Evolutionary conservation across 2,888 invertebrate genomes (phyloP).

Genomic region (Crepidodera aurea): DNA sequence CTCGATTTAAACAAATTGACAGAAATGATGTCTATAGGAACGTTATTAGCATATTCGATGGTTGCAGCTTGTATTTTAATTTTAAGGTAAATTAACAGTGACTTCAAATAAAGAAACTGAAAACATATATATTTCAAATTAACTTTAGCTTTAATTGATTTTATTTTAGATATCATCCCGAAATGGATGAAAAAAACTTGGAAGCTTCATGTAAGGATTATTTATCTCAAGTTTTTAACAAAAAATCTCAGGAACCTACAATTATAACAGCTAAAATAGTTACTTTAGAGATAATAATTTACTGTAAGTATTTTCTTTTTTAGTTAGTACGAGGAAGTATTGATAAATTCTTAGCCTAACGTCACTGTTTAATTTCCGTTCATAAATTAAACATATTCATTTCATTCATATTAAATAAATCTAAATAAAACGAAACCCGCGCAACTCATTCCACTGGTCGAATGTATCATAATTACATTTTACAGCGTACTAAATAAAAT

Average conservation of each 20-base stretch:
- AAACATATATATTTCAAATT: background rate
- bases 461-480: too few species aligned
- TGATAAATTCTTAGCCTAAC: too few species aligned
- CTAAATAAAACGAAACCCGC: too few species aligned
- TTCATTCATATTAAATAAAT: background rate
- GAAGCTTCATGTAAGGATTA: slow-evolving; percentile 50
- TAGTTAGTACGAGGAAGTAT: too few species aligned
- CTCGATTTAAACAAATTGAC: slow-evolving; percentile 85
- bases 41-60: slow-evolving; percentile 86
- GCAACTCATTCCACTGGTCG: too few species aligned
- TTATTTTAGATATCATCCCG: slow-evolving; percentile 58
- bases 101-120: too few species aligned
- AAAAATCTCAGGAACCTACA: slow-evolving; percentile 59
- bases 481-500: too few species aligned
- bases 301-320: slow-evolving; percentile 63
- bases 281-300: slow-evolving; percentile 62
- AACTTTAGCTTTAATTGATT: background rate
- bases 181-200: slow-evolving; percentile 56
- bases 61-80: slow-evolving; percentile 88
- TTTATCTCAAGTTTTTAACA: slow-evolving; percentile 62
- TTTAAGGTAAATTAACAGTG: slow-evolving; percentile 69
- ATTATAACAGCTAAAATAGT: slow-evolving; percentile 63
- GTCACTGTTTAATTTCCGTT: too few species aligned
- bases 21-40: slow-evolving; percentile 91
- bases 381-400: too few species aligned